A percentile compares a stretch with the other conserved stretches of the same genome.
Conservation (phyloP, 2,888 invertebrate genomes). For the Drosophila limbata region DNA sequence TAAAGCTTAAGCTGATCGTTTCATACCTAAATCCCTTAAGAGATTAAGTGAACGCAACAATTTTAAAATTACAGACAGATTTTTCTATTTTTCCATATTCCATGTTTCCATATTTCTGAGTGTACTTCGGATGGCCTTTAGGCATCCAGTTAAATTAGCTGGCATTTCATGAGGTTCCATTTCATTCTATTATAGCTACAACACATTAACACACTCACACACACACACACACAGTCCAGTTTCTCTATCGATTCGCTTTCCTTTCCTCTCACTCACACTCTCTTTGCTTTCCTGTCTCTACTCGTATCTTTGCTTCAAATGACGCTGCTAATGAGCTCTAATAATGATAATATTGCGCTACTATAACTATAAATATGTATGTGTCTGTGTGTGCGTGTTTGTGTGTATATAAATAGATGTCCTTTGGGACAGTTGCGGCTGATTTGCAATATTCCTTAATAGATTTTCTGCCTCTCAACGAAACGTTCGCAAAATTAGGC, state of each 20-base stretch:
- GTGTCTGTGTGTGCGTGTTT: slow-evolving; percentile 26
- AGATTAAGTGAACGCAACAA: too few relatives aligned
- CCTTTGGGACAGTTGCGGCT: slow-evolving; percentile 34
- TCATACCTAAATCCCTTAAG: too few relatives aligned
- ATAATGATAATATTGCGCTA: slow-evolving; percentile 66
- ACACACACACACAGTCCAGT: neutral
- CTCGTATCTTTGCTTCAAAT: slow-evolving; percentile 24
- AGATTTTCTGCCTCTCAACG: neutral
- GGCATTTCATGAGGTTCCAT: slow-evolving; percentile 25
- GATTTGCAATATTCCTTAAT: slow-evolving; percentile 37
- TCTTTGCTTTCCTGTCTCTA: neutral
- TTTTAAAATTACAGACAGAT: too few relatives aligned
- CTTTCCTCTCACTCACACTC: slow-evolving; percentile 9
- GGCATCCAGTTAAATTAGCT: slow-evolving; percentile 49
- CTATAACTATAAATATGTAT: slow-evolving; percentile 48
- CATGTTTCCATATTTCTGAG: too few relatives aligned
- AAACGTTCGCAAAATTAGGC: neutral
- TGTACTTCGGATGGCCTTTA: neutral
- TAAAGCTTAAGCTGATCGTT: too few relatives aligned
- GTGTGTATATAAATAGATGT: slow-evolving; percentile 35
- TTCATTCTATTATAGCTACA: neutral
- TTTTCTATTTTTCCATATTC: too few relatives aligned
- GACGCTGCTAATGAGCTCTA: slow-evolving; percentile 72
- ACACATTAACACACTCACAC: neutral
- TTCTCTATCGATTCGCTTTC: slow-evolving; percentile 34